These are phyloP conservation scores for Ostrea denselamellosa DNA, from an alignment of 1,140 invertebrate species.

Conservation along the genomic window DNA sequence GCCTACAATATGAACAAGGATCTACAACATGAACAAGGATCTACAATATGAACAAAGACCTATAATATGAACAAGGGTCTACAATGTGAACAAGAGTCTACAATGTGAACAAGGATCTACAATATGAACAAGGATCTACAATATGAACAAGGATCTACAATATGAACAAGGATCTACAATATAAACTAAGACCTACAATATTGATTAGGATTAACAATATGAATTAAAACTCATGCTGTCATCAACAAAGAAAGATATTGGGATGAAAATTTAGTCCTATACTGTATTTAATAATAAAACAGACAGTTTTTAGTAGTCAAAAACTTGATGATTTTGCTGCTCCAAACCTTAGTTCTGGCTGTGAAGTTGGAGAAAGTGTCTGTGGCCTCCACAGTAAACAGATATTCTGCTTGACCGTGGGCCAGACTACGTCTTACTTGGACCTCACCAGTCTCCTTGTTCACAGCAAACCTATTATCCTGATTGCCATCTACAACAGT, in stretches of 20 bases:
- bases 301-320: too few species aligned
- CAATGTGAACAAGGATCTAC: slow-evolving; percentile 33
- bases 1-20: too few species aligned
- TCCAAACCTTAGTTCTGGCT: slow-evolving; percentile 24
- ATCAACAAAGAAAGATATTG: too few species aligned
- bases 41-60: neutral
- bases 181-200: slow-evolving; percentile 34
- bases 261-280: too few species aligned
- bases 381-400: slow-evolving; percentile 19
- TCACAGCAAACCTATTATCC: slow-evolving; percentile 85
- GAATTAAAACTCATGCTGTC: too few species aligned
- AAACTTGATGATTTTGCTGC: neutral
- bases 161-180: neutral
- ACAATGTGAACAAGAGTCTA: too few species aligned
- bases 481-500: slow-evolving; percentile 56
- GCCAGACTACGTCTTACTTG: slow-evolving; percentile 84
- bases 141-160: too few species aligned
- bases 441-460: slow-evolving; percentile 90
- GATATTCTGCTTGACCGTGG: slow-evolving; percentile 47
- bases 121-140: neutral
- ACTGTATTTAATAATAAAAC: too few species aligned
- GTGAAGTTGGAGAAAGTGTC: slow-evolving; percentile 22
- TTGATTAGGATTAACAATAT: too few species aligned
- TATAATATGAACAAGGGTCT: too few species aligned
- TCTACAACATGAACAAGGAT: slow-evolving; percentile 15